Conservation (phyloP, 2,888 invertebrate species). For the Stomorhina lunata region DNA sequence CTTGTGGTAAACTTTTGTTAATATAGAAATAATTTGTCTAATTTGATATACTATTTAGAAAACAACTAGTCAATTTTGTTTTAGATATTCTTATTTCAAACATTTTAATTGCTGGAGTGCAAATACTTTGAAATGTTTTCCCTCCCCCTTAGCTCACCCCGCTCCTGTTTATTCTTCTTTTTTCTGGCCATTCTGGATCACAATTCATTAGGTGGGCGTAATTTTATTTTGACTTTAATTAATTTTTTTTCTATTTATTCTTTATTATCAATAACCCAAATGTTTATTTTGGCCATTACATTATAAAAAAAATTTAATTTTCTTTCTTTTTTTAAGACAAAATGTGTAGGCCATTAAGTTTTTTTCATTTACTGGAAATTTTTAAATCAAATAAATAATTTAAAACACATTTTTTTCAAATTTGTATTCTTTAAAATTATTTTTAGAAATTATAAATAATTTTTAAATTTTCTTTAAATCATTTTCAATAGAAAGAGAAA, state of each 20-base stretch:
- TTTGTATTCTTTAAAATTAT: constrained; percentile 23
- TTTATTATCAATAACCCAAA: not conserved
- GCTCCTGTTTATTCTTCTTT: not conserved
- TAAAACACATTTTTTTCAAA: not conserved
- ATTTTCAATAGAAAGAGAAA: constrained; percentile 40
- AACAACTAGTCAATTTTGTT: too few relatives aligned
- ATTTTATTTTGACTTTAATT: constrained; percentile 17
- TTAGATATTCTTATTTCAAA: too few relatives aligned
- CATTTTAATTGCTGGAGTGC: too few relatives aligned
- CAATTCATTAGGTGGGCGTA: constrained; percentile 1
- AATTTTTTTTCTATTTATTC: not conserved
- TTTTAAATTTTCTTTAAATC: constrained; percentile 14
- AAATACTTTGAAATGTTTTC: too few relatives aligned
- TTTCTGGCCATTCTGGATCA: not conserved
- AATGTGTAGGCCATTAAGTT: not conserved
- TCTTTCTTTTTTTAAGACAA: not conserved
- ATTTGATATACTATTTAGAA: too few relatives aligned
- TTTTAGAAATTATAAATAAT: constrained; percentile 43
- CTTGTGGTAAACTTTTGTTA: too few relatives aligned
- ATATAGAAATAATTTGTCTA: too few relatives aligned
- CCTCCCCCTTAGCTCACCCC: not conserved
- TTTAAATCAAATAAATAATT: constrained; percentile 11
- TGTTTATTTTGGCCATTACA: constrained; percentile 42
- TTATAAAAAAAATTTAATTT: not conserved
- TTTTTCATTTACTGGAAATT: constrained; percentile 20